Conservation (phyloP, 1,140 invertebrate species). For the Drosophila guanche region DNA sequence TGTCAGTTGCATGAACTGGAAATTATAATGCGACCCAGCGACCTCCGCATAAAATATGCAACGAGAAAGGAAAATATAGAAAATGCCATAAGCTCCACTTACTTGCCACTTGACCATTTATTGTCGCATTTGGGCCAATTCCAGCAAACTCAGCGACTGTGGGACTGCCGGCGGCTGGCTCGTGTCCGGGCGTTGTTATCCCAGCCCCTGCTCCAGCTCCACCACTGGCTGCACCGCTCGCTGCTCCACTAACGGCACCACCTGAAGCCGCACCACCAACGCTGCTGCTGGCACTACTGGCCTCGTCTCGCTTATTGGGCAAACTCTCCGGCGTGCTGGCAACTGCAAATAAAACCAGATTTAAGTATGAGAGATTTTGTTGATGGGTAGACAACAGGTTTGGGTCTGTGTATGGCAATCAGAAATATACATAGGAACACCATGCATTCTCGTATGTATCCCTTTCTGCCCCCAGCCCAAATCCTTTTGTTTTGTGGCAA, state of each 20-base stretch:
- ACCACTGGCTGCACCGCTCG: slow-evolving; percentile 27
- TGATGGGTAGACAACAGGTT: no score
- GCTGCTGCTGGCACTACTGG: slow-evolving; percentile 26
- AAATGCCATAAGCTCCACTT: slow-evolving; percentile 77
- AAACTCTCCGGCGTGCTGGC: slow-evolving; percentile 86
- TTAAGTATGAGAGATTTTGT: no score
- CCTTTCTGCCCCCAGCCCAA: slow-evolving; percentile 19
- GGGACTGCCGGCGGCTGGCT: slow-evolving; percentile 39
- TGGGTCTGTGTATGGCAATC: slow-evolving; percentile 46
- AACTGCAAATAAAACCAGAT: slow-evolving; percentile 83
- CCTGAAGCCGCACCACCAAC: slow-evolving; percentile 22
- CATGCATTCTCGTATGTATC: no score
- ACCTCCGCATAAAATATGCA: slow-evolving; percentile 37
- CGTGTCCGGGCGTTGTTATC: slow-evolving; percentile 49
- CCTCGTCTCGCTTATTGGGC: slow-evolving; percentile 84
- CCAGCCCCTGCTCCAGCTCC: slow-evolving; percentile 33
- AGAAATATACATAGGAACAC: no score
- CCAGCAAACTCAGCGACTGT: slow-evolving; percentile 54
- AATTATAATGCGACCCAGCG: slow-evolving; percentile 39
- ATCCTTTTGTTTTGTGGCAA: slow-evolving; percentile 45
- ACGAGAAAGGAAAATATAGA: slow-evolving; percentile 13
- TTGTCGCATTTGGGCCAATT: slow-evolving; percentile 73
- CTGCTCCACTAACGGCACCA: slow-evolving; percentile 35
- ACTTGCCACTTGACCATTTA: slow-evolving; percentile 87
- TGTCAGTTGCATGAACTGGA: slow-evolving; percentile 33